Percentiles rank a stretch among this genome's conserved stretches.
Evolutionary conservation across 2,797 vertebrate species (phyloP).

Genomic region (Oreochromis mossambicus): DNA sequence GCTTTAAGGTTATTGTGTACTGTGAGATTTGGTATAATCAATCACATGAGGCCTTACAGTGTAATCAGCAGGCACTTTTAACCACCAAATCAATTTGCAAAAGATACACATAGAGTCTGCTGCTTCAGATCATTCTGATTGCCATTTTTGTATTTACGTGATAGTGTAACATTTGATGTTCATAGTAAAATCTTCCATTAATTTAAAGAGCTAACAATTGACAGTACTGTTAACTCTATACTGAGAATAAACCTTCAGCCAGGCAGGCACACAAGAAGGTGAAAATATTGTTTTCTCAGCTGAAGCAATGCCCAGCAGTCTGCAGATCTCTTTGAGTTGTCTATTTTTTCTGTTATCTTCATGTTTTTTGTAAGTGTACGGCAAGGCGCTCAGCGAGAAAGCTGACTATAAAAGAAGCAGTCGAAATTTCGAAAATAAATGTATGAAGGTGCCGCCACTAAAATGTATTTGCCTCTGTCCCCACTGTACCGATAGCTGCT

Average conservation of each 20-base stretch:
- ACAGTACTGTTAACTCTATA: not conserved
- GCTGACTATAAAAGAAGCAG: conserved; percentile 1
- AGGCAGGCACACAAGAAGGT: not conserved
- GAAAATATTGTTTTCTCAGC: not conserved
- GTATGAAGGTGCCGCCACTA: not conserved
- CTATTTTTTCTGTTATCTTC: not conserved
- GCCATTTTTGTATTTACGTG: not conserved
- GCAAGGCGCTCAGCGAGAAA: not conserved
- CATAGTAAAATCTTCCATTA: conserved; percentile 19
- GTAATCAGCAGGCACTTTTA: not conserved
- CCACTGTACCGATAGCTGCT: not conserved
- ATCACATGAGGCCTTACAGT: not conserved
- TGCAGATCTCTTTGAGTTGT: not conserved
- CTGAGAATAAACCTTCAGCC: not conserved
- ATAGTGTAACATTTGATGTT: conserved; percentile 16
- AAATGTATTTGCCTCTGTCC: conserved; percentile 7
- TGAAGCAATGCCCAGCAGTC: not conserved
- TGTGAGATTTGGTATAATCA: not conserved
- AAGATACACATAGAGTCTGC: not conserved
- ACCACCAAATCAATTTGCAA: not conserved
- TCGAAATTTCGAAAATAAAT: not conserved
- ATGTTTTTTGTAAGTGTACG: not conserved
- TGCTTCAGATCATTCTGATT: not conserved
- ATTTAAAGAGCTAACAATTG: conserved; percentile 18
- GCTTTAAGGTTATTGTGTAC: not conserved